Conservation (phyloP, 37 sponge, comb jelly and placozoan species). For the Amphimedon queenslandica region DNA sequence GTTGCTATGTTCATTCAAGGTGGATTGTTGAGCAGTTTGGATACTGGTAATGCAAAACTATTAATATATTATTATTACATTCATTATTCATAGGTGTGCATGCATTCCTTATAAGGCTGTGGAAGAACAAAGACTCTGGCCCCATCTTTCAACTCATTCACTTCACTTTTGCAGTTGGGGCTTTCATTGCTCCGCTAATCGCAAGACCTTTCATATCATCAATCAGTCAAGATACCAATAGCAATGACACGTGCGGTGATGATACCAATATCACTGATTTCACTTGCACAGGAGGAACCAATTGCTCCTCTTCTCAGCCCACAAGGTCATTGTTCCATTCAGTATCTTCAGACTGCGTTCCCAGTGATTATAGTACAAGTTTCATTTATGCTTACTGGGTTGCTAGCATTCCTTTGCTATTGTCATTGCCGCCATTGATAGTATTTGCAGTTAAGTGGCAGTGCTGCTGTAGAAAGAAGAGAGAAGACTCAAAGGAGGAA, state of each 20-base stretch:
- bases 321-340: background rate
- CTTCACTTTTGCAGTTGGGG: constrained; percentile 50
- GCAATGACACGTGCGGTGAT: background rate
- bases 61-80: constrained; percentile 5
- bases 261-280: background rate
- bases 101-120: constrained; percentile 50
- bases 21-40: constrained; percentile 32
- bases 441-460: constrained; percentile 9
- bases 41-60: constrained; percentile 39
- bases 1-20: constrained; percentile 48
- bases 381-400: constrained; percentile 15
- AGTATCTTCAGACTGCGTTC: too few species aligned
- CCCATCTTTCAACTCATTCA: constrained; percentile 64
- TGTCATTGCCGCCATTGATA: constrained; percentile 11
- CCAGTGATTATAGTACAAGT: too few species aligned
- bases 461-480: background rate
- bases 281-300: background rate
- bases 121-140: constrained; percentile 40
- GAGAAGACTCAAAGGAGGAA: background rate
- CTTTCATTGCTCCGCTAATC: constrained; percentile 55
- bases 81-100: constrained; percentile 31
- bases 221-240: background rate
- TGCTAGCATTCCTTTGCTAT: background rate
- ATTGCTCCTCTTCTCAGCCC: background rate
- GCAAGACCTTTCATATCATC: constrained; percentile 46